A percentile compares a stretch with the other conserved stretches of the same genome.
These are phyloP conservation scores for Ryuthela nishihirai DNA, from an alignment of 2,888 invertebrate species.

Conservation along the genomic window DNA sequence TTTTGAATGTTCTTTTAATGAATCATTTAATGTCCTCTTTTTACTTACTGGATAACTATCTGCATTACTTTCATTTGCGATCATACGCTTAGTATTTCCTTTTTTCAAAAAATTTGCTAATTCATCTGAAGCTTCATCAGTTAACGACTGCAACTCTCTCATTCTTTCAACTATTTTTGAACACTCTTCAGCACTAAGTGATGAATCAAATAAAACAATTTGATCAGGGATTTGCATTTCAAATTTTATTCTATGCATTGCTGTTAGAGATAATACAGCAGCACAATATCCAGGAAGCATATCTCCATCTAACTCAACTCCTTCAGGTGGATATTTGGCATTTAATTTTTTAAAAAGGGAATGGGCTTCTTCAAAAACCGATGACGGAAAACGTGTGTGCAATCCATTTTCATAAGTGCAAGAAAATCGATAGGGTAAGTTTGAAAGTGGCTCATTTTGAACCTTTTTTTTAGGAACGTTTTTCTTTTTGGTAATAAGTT, in stretches of 20 bases:
- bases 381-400: slow-evolving; percentile 13
- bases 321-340: not conserved
- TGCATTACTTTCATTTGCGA: too few species aligned
- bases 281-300: slow-evolving; percentile 23
- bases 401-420: slow-evolving; percentile 18
- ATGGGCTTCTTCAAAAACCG: slow-evolving; percentile 17
- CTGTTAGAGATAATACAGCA: slow-evolving; percentile 13
- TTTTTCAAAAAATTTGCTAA: slow-evolving; percentile 7
- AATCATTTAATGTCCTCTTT: too few species aligned
- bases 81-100: too few species aligned
- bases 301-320: slow-evolving; percentile 14
- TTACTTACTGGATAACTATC: too few species aligned
- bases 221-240: slow-evolving; percentile 22
- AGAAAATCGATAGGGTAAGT: slow-evolving; percentile 52
- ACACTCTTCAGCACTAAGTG: slow-evolving; percentile 11
- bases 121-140: slow-evolving; percentile 19
- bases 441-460: slow-evolving; percentile 54
- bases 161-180: slow-evolving; percentile 19
- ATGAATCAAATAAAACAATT: slow-evolving; percentile 25
- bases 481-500: slow-evolving; percentile 58
- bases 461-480: slow-evolving; percentile 53
- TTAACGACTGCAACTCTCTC: slow-evolving; percentile 8
- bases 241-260: slow-evolving; percentile 4
- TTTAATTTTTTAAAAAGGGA: slow-evolving; percentile 8
- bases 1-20: too few species aligned